These are phyloP conservation scores for Seladonia tumulorum DNA, from an alignment of 2,888 invertebrate genomes.

Conservation along the genomic window DNA sequence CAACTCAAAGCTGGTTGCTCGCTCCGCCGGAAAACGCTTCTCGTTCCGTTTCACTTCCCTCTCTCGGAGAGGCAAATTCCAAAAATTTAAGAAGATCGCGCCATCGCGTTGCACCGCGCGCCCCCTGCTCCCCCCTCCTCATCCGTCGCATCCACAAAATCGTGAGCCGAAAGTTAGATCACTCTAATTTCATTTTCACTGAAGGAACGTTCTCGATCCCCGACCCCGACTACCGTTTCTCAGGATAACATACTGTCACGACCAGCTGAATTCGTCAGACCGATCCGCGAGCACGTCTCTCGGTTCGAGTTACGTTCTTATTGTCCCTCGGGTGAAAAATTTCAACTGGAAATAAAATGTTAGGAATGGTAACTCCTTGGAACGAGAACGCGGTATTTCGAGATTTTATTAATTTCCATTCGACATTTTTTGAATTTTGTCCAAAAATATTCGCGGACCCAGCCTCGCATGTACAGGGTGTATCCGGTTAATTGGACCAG, in stretches of 20 bases:
- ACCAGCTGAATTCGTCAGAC: background rate
- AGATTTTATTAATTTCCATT: background rate
- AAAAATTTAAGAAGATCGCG: slow-evolving; percentile 26
- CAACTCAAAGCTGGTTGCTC: slow-evolving; percentile 18
- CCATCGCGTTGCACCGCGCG: background rate
- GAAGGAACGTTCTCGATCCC: background rate
- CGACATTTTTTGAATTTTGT: background rate
- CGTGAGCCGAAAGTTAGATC: slow-evolving; percentile 25
- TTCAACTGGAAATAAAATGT: background rate
- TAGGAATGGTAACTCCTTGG: background rate
- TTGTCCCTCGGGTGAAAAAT: background rate
- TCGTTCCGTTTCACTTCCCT: slow-evolving; percentile 42
- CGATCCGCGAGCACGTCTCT: background rate
- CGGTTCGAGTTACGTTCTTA: background rate
- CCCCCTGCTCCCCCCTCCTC: too few species aligned
- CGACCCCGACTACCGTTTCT: background rate
- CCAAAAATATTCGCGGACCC: too few species aligned
- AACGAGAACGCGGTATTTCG: background rate
- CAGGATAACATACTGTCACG: background rate
- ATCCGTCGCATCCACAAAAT: background rate
- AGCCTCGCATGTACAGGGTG: too few species aligned
- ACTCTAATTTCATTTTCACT: slow-evolving; percentile 32
- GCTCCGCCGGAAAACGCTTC: slow-evolving; percentile 35
- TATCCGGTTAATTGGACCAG: too few species aligned
- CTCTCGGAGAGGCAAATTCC: background rate